Conservation (phyloP, 2,113 vertebrate species). For the Amblyopsis rosae region DNA sequence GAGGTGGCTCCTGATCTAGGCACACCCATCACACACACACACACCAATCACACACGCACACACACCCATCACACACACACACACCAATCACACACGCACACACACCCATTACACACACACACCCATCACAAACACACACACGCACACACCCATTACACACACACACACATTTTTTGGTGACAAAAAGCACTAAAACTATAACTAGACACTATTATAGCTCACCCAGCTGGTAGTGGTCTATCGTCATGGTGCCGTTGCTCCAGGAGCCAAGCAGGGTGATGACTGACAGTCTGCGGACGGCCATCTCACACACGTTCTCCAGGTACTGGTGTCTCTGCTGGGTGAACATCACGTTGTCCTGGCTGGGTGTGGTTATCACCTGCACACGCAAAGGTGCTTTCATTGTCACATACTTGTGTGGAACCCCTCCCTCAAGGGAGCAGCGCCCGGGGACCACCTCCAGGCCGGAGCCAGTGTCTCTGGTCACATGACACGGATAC, state of each 20-base stretch:
- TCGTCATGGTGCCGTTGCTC: constrained; percentile 87
- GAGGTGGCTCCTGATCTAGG: constrained; percentile 86
- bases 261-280: constrained; percentile 84
- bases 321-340: constrained; percentile 87
- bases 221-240: constrained; percentile 92
- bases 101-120: neutral
- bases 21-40: constrained; percentile 14
- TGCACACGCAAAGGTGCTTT: constrained; percentile 41
- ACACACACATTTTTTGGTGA: too few relatives aligned
- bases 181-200: too few relatives aligned
- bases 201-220: constrained; percentile 9
- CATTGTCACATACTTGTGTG: too few relatives aligned
- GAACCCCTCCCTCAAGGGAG: too few relatives aligned
- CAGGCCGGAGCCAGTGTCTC: too few relatives aligned
- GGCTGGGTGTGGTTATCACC: constrained; percentile 85
- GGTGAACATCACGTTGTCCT: constrained; percentile 84
- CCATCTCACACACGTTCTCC: constrained; percentile 91
- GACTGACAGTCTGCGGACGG: constrained; percentile 85
- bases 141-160: too few relatives aligned
- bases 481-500: neutral
- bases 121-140: too few relatives aligned
- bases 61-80: neutral
- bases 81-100: neutral
- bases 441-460: neutral
- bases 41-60: too few relatives aligned